phyloP scores from a whole-genome alignment of 1,140 invertebrate genomes.

The Aphelenchoides fujianensis region DNA sequence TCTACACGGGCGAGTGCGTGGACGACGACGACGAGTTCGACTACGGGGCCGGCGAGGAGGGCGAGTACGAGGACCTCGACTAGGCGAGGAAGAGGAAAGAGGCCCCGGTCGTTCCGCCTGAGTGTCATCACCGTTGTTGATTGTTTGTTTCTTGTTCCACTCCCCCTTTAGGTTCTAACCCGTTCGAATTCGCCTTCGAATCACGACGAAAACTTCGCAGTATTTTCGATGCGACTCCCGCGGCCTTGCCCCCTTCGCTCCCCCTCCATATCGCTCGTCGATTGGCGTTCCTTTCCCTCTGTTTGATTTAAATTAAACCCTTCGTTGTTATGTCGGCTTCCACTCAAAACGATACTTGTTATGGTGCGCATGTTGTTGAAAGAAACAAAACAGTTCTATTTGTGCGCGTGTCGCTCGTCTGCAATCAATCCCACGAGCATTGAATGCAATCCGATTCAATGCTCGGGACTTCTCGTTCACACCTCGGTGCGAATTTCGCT shows the following conservation, averaged over 20 bases:
- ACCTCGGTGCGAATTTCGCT: constrained; percentile 1
- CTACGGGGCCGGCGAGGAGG: constrained; percentile 40
- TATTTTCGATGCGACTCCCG: neutral
- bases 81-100: constrained; percentile 36
- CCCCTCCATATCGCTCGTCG: neutral
- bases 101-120: neutral
- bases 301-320: neutral
- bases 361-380: neutral
- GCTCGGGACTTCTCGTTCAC: neutral
- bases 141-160: neutral
- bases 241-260: neutral
- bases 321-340: neutral
- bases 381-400: neutral
- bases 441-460: neutral
- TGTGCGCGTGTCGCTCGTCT: no score
- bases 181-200: no score
- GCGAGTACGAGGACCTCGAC: constrained; percentile 34
- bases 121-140: neutral
- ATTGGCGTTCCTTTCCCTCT: no score
- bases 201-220: constrained; percentile 2
- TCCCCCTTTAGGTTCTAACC: no score
- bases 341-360: neutral
- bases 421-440: neutral
- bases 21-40: constrained; percentile 54
- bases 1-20: constrained; percentile 64